Conservation (phyloP, 1,140 invertebrate species). For the Micrasema minimum region DNA sequence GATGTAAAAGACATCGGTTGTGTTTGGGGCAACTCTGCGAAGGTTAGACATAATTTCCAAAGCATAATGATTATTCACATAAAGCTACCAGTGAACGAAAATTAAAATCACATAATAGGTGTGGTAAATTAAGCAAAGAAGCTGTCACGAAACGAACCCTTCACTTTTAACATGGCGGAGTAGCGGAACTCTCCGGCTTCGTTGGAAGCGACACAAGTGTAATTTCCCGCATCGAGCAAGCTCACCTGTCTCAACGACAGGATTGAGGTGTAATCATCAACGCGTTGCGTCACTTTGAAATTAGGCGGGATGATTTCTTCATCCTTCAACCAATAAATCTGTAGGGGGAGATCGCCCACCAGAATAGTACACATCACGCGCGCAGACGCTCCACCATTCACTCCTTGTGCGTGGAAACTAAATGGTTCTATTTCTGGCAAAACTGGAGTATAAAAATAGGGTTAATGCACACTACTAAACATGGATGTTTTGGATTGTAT, state of each 20-base stretch:
- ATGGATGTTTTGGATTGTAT: conserved; percentile 11
- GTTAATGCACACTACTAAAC: conserved; percentile 17
- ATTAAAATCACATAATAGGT: conserved; percentile 41
- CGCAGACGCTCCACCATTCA: conserved; percentile 76
- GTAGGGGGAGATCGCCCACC: conserved; percentile 76
- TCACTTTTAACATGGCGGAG: conserved; percentile 71
- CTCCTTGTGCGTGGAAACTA: conserved; percentile 71
- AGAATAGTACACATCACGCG: conserved; percentile 77
- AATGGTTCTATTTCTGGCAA: conserved; percentile 76
- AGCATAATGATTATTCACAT: conserved; percentile 34
- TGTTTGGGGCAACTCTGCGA: conserved; percentile 53
- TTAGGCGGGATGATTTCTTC: conserved; percentile 43
- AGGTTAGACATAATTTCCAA: conserved; percentile 41
- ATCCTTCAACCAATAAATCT: conserved; percentile 70
- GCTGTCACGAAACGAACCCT: conserved; percentile 61
- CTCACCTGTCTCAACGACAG: conserved; percentile 57
- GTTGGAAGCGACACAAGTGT: conserved; percentile 83
- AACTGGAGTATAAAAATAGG: conserved; percentile 64
- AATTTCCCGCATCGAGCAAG: conserved; percentile 70
- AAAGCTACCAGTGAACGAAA: conserved; percentile 34
- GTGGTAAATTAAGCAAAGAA: conserved; percentile 43
- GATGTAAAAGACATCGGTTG: conserved; percentile 54
- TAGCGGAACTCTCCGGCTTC: conserved; percentile 77
- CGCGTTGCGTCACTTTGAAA: conserved; percentile 49
- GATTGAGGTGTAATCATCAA: conserved; percentile 59